phyloP scores from a whole-genome alignment of 2,113 vertebrate species.

The Gopherus evgoodei region DNA sequence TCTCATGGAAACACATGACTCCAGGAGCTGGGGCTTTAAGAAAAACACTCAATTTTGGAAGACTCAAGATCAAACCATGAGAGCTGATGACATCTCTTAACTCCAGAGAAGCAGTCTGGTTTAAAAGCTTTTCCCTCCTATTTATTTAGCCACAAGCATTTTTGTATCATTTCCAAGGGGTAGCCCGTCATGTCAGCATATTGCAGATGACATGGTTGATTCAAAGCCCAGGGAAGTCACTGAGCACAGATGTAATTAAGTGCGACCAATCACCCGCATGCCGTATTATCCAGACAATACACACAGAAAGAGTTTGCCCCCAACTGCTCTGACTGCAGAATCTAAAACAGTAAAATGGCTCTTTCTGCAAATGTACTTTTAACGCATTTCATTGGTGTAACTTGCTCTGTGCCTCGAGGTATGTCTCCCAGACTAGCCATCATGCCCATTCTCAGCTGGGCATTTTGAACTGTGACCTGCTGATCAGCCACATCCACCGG shows the following conservation, averaged over 20 bases:
- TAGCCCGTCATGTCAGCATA: not conserved
- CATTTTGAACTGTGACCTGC: no score
- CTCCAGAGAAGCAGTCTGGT: not conserved
- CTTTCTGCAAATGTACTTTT: not conserved
- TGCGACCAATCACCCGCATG: not conserved
- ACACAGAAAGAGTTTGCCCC: not conserved
- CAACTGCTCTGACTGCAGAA: not conserved
- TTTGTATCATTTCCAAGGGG: not conserved
- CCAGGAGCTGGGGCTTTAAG: rapidly evolving
- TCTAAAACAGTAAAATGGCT: not conserved
- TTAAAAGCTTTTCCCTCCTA: not conserved
- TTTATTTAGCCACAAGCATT: not conserved
- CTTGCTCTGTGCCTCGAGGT: not conserved
- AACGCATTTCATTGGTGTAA: not conserved
- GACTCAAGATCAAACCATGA: rapidly evolving
- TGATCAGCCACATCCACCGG: no score
- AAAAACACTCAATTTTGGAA: rapidly evolving
- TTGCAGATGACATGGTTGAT: not conserved
- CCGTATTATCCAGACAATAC: not conserved
- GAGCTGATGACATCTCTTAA: not conserved
- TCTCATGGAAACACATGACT: rapidly evolving
- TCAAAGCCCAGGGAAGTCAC: not conserved
- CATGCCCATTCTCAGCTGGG: not conserved
- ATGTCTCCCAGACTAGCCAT: not conserved
- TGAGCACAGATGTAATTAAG: not conserved